Percentiles rank a stretch among this genome's conserved stretches.
Evolutionary conservation across 2,113 vertebrate species (phyloP).

Genomic region (Danionella cerebrum): DNA sequence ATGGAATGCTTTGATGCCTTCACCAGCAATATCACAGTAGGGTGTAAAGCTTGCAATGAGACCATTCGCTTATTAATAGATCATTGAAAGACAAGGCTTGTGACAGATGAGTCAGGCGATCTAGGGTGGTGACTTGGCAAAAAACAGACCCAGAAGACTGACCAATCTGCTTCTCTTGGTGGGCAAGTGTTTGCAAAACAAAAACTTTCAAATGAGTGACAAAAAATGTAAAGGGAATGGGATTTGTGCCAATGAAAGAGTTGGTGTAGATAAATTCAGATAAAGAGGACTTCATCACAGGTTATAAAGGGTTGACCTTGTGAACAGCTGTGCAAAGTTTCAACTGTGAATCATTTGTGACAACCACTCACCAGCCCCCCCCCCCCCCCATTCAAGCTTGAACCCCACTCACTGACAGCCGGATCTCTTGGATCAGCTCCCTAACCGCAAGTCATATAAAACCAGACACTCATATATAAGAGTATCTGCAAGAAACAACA

Average conservation of each 20-base stretch:
- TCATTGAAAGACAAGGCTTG: constrained; percentile 33
- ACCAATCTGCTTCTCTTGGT: background rate
- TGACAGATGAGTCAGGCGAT: constrained; percentile 30
- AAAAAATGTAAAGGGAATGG: background rate
- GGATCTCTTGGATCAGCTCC: background rate
- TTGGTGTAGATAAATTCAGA: background rate
- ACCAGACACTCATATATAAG: background rate
- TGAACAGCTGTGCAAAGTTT: constrained; percentile 29
- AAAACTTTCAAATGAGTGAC: background rate
- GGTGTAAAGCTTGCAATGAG: constrained; percentile 19
- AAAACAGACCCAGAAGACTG: background rate
- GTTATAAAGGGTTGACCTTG: constrained; percentile 26
- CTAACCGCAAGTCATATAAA: background rate
- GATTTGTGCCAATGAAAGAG: background rate
- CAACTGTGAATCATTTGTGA: constrained; percentile 15
- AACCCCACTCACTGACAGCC: constrained; percentile 4
- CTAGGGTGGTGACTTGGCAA: constrained; percentile 26
- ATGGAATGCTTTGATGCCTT: background rate
- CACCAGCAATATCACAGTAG: constrained; percentile 16
- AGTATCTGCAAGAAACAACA: background rate
- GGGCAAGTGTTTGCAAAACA: background rate
- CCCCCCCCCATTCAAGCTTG: background rate
- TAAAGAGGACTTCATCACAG: constrained; percentile 1
- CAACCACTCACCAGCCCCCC: too few species aligned
- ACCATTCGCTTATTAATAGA: constrained; percentile 28